These are phyloP conservation scores for Emydoidea blandingii DNA, from an alignment of 2,797 vertebrate species.

Conservation along the genomic window DNA sequence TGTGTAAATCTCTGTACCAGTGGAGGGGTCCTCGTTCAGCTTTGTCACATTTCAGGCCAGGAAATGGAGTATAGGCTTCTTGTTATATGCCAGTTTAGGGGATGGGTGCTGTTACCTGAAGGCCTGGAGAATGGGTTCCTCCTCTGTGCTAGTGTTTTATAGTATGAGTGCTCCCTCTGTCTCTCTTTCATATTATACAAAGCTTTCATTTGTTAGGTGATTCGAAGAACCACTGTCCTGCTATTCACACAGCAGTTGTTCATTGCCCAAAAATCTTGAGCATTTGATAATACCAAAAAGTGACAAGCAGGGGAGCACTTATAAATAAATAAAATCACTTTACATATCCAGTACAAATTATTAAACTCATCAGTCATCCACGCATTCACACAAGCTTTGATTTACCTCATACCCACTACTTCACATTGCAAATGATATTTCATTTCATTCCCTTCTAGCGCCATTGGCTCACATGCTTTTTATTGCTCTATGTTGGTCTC, in stretches of 20 bases:
- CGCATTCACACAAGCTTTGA: background rate
- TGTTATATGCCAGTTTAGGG: background rate
- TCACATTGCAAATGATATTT: slow-evolving; percentile 11
- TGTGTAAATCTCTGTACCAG: background rate
- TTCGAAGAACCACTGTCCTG: background rate
- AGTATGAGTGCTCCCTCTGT: background rate
- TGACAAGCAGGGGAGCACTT: slow-evolving; percentile 35
- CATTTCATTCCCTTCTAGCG: background rate
- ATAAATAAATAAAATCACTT: background rate
- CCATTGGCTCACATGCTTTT: slow-evolving; percentile 8
- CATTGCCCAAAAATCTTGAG: slow-evolving; percentile 23
- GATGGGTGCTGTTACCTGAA: background rate
- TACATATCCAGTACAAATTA: background rate
- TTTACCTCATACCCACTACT: slow-evolving; percentile 22
- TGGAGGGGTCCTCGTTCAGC: background rate
- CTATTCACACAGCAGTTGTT: background rate
- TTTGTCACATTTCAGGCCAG: background rate
- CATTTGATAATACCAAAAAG: slow-evolving; percentile 26
- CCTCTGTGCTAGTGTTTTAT: fast-evolving
- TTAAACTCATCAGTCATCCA: slow-evolving; percentile 33
- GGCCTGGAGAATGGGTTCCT: background rate
- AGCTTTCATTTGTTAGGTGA: background rate
- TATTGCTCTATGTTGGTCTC: background rate
- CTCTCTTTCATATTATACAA: background rate
- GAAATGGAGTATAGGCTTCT: background rate